Base-by-base conservation (phyloP, 2,888 invertebrate genomes). In the Teleogryllus oceanicus region DNA sequence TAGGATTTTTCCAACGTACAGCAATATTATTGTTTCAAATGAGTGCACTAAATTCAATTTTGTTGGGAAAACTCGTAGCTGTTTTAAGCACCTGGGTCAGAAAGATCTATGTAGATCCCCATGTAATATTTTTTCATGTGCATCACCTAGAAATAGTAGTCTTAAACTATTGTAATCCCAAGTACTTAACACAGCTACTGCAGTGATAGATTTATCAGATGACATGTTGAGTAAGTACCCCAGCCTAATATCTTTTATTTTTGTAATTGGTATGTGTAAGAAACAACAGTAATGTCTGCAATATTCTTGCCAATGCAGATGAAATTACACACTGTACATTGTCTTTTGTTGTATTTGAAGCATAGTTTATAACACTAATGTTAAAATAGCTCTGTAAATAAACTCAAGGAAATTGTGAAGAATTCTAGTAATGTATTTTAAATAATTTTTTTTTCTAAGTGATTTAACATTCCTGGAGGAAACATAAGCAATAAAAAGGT, bases 231-330 rank as follows among this genome's bases (percentile, higher is more conserved):
- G 37, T 37, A 37, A 37, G 37, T 37, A 37, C 37, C 37, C 37
- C 37, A 37, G 10, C 37, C 37, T 37, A 37, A 37, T 37, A 37
- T 62, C n/a, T 62, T 62, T 13, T 62, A 62, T 62, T 62, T 62
- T 62, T 62, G 13, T 62, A 18, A 18, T 62, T 62, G 13, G 13
- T 62, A 18, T 62, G 13, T 62, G 13, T 62, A 18, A 18, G 16
- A 18, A 62, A n/a, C 13, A n/a, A n/a, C 16, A 62, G n/a, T 18
- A 62, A 62, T 18, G 62, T 62, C 62, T 79, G 51, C 76, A 79
- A 77, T 79, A 77, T 79, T 79, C 79, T 79, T 79, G 79, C 79
- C 79, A 79, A 24, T 62, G 77, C 49, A 74, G 13, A 49, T 21
- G 62, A 62, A 62, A 62, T 62, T 62, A 62, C 62, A 62, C 62